Percentiles rank a stretch among this genome's conserved stretches.
Conservation (phyloP, 2,888 invertebrate genomes). For the Hyalella azteca region DNA sequence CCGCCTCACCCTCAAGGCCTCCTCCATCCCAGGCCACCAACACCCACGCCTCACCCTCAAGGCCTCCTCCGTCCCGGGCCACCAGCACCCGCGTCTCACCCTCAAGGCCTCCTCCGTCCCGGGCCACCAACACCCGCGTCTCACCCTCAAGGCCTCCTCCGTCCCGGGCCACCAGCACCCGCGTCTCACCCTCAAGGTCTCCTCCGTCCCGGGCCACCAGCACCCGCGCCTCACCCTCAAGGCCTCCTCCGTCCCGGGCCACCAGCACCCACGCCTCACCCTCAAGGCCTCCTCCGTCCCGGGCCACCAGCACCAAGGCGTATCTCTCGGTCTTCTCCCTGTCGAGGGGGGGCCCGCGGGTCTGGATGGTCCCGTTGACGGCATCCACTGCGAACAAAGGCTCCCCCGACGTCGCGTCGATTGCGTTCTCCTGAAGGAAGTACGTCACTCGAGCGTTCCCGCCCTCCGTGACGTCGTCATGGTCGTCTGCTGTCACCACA, state of each 20-base stretch:
- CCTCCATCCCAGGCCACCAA: neutral
- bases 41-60: neutral
- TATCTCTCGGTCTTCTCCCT: constrained; percentile 12
- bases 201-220: neutral
- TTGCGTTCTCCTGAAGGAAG: constrained; percentile 11
- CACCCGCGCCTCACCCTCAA: neutral
- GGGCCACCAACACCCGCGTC: neutral
- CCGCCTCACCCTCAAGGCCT: neutral
- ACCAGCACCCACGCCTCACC: neutral
- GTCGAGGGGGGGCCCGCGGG: neutral
- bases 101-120: neutral
- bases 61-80: neutral
- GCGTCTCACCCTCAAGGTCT: neutral
- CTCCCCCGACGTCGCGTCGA: neutral
- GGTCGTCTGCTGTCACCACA: neutral
- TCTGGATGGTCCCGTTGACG: neutral
- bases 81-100: neutral
- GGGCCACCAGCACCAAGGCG: constrained; percentile 2
- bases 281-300: constrained; percentile 7
- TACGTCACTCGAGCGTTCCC: constrained; percentile 8
- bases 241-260: neutral
- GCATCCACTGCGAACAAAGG: neutral
- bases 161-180: neutral
- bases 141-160: too few relatives aligned
- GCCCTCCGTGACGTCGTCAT: neutral